Evolutionary conservation across 2,888 invertebrate species (phyloP).

Genomic region (Andricus curvator): DNA sequence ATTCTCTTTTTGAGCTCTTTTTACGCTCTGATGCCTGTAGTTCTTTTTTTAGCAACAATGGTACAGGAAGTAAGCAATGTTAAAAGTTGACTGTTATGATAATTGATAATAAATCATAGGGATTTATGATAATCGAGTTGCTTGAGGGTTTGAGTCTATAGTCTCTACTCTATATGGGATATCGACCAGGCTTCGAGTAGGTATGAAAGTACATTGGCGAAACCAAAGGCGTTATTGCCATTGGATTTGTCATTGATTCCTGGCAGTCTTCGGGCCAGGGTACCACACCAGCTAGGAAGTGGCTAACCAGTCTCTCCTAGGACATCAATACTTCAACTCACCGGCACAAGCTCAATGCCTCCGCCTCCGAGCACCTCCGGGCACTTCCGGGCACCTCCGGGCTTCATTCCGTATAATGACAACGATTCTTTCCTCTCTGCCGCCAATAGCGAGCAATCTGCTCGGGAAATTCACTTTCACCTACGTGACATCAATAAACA

Average conservation of each 20-base stretch:
- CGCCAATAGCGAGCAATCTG: not conserved
- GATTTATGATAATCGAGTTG: not conserved
- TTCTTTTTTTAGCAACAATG: too few relatives aligned
- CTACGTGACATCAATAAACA: not conserved
- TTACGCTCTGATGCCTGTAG: too few relatives aligned
- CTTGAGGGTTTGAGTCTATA: not conserved
- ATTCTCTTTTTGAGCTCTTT: too few relatives aligned
- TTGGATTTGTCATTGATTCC: conserved; percentile 73
- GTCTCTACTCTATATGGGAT: not conserved
- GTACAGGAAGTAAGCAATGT: not conserved
- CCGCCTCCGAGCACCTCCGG: not conserved
- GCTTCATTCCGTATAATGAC: not conserved
- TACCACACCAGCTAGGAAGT: conserved; percentile 69
- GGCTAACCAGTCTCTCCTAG: conserved; percentile 63
- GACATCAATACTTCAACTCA: conserved; percentile 69
- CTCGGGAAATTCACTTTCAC: conserved; percentile 9
- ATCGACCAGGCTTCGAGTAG: conserved; percentile 57
- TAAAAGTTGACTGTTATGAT: not conserved
- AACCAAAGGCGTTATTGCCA: conserved; percentile 53
- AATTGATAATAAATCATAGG: not conserved
- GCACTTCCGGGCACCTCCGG: not conserved
- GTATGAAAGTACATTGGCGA: conserved; percentile 48
- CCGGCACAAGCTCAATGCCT: conserved; percentile 4
- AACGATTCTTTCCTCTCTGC: conserved; percentile 2
- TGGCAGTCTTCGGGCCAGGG: conserved; percentile 65